Conservation (phyloP, 2,797 vertebrate species). For the Notoglanidium macrostoma region DNA sequence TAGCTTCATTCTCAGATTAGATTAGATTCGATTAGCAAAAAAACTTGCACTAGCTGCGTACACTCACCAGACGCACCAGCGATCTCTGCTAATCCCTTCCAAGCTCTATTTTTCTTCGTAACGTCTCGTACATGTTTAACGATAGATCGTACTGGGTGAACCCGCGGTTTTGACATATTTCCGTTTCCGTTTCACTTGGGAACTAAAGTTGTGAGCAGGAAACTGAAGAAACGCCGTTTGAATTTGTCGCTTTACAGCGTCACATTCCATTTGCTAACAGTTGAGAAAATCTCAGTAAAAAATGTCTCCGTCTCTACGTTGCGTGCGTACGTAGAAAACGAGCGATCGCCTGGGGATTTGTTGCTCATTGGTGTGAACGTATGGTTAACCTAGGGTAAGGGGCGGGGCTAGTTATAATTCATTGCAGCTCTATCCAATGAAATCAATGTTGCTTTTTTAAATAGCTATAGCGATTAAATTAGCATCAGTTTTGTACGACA, state of each 20-base stretch:
- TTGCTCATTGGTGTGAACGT: neutral
- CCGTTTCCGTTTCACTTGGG: neutral
- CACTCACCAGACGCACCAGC: neutral
- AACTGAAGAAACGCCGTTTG: too few relatives aligned
- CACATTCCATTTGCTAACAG: too few relatives aligned
- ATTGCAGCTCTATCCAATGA: neutral
- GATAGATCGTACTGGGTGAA: too few relatives aligned
- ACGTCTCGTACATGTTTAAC: neutral
- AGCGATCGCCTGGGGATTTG: neutral
- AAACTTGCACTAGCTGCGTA: neutral
- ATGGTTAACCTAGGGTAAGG: neutral
- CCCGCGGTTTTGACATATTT: neutral
- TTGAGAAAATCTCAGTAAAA: neutral
- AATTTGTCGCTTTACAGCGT: too few relatives aligned
- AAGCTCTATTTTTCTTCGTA: neutral
- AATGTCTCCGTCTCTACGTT: neutral
- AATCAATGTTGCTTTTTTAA: neutral
- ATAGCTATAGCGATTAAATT: neutral
- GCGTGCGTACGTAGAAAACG: neutral
- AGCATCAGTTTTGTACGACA: neutral
- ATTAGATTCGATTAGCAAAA: neutral
- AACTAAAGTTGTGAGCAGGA: too few relatives aligned
- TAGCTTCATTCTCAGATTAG: neutral
- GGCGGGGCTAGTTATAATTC: neutral
- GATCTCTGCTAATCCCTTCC: neutral